Percentiles rank a stretch among this genome's conserved stretches.
phyloP scores from a whole-genome alignment of 1,140 invertebrate genomes.

The Zaprionus tsacasi region DNA sequence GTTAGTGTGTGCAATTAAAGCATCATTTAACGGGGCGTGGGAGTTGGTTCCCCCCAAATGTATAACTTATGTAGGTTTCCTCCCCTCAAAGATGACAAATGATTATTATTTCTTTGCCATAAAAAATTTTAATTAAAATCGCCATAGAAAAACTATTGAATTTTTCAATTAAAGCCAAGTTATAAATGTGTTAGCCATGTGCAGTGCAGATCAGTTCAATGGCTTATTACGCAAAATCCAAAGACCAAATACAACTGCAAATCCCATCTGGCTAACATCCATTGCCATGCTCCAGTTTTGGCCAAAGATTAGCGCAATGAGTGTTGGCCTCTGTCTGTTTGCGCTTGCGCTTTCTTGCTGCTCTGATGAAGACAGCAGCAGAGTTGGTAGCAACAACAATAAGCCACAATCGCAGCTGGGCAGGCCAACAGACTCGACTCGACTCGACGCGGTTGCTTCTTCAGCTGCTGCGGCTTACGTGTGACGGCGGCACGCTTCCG shows the following conservation, averaged over 20 bases:
- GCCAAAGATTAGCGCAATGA: constrained; percentile 31
- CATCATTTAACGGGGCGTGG: constrained; percentile 76
- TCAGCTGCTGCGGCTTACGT: constrained; percentile 68
- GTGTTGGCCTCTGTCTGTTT: constrained; percentile 21
- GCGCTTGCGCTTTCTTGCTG: constrained; percentile 35
- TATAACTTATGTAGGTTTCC: constrained; percentile 17
- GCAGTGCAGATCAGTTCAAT: constrained; percentile 58
- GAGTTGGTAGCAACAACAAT: constrained; percentile 35
- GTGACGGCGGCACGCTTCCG: constrained; percentile 68
- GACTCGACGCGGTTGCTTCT: constrained; percentile 52
- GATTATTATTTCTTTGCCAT: constrained; percentile 20
- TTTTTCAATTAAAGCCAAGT: constrained; percentile 68
- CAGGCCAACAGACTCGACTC: constrained; percentile 25
- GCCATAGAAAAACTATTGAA: neutral
- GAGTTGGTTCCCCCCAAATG: constrained; percentile 36
- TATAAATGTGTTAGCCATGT: constrained; percentile 53
- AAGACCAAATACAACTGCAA: constrained; percentile 15
- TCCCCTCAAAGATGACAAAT: constrained; percentile 56
- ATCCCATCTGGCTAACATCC: constrained; percentile 22
- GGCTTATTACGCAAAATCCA: constrained; percentile 32
- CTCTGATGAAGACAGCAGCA: constrained; percentile 50
- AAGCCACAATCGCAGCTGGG: constrained; percentile 17
- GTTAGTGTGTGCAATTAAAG: constrained; percentile 61
- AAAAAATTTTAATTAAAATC: neutral
- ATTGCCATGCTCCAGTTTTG: constrained; percentile 55